Evolutionary conservation across 2,888 invertebrate genomes (phyloP).

Genomic region (Drosophila rellima): DNA sequence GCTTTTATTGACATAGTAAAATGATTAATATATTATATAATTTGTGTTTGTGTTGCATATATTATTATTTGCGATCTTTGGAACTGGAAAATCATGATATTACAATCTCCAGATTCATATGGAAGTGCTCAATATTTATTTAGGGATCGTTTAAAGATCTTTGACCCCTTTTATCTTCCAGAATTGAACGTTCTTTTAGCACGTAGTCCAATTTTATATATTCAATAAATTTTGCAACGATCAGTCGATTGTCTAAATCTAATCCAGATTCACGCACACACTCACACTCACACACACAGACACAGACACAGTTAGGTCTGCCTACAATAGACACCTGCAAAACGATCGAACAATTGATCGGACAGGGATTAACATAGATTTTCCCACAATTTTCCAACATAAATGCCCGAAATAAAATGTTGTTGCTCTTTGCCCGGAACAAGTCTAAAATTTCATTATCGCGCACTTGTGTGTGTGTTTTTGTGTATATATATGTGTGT

Average conservation of each 20-base stretch:
- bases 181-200: not conserved
- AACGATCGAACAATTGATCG: conserved; percentile 68
- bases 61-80: no score
- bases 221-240: conserved; percentile 36
- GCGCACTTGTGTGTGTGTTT: conserved; percentile 45
- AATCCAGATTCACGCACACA: conserved; percentile 30
- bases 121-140: not conserved
- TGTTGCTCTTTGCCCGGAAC: conserved; percentile 55
- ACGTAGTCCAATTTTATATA: not conserved
- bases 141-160: not conserved
- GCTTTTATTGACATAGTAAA: no score
- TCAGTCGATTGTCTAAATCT: conserved; percentile 37
- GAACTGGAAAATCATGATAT: no score
- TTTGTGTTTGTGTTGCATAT: no score
- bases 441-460: conserved; percentile 78
- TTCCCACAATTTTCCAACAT: conserved; percentile 73
- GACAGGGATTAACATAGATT: conserved; percentile 72
- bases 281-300: conserved; percentile 9
- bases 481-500: conserved; percentile 11
- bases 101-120: no score
- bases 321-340: conserved; percentile 63
- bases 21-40: no score
- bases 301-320: not conserved
- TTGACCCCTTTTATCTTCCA: not conserved
- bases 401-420: conserved; percentile 18